Percentiles rank a stretch among this genome's conserved stretches.
These are phyloP conservation scores for Spodoptera frugiperda DNA, from an alignment of 1,140 invertebrate genomes.

Conservation along the genomic window DNA sequence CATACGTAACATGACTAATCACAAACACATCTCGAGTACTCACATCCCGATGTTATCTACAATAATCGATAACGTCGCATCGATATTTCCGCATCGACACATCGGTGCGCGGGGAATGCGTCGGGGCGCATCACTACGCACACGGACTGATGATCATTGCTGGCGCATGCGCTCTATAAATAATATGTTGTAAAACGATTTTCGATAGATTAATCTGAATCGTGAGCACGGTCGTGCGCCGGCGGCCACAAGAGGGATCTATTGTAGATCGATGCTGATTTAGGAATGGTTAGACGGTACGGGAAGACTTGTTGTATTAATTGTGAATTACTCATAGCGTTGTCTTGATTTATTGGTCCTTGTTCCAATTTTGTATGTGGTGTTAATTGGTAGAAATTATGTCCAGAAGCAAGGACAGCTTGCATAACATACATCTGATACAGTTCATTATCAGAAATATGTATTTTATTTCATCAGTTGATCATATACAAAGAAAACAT, in stretches of 20 bases:
- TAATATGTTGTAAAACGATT: conserved; percentile 87
- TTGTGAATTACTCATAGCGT: conserved; percentile 41
- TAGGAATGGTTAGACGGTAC: conserved; percentile 66
- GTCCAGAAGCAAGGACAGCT: no score
- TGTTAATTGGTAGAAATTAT: not conserved
- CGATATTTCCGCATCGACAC: conserved; percentile 70
- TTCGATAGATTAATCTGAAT: conserved; percentile 87
- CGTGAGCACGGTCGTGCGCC: conserved; percentile 83
- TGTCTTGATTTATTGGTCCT: not conserved
- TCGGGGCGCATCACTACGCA: conserved; percentile 76
- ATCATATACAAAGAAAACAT: no score
- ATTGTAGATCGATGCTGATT: conserved; percentile 78
- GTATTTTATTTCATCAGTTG: no score
- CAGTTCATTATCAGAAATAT: no score
- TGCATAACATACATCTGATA: no score
- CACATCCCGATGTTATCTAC: conserved; percentile 55
- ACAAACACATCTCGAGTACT: conserved; percentile 35
- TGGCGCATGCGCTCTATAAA: conserved; percentile 85
- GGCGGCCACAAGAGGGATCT: conserved; percentile 79
- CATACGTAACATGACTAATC: conserved; percentile 50
- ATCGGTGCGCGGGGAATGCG: conserved; percentile 63
- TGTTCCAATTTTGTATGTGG: not conserved
- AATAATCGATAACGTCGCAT: conserved; percentile 58
- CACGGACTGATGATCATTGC: conserved; percentile 84
- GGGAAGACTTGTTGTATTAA: conserved; percentile 44